These are phyloP conservation scores for Thamnophis elegans DNA, from an alignment of 2,797 vertebrate genomes.

Conservation along the genomic window DNA sequence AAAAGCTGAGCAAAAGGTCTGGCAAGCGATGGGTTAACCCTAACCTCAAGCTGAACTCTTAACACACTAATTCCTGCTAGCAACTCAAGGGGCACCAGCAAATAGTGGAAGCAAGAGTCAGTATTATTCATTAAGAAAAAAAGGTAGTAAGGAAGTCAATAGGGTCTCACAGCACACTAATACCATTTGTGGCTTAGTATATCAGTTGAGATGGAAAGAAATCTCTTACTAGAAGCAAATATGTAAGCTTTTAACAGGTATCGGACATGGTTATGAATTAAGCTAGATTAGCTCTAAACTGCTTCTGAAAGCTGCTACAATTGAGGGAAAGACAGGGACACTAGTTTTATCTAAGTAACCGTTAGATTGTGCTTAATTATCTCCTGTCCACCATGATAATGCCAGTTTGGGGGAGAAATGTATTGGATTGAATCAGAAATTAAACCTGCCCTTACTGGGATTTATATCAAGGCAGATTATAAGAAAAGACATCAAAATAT, in stretches of 20 bases:
- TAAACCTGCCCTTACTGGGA: not conserved
- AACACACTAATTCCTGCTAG: not conserved
- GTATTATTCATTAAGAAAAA: not conserved
- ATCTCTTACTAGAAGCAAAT: not conserved
- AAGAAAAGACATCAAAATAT: not conserved
- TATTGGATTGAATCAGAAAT: not conserved
- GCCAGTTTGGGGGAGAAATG: not conserved
- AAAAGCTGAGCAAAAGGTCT: not conserved
- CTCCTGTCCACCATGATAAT: not conserved
- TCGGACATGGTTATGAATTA: not conserved
- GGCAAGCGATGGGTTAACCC: too few species aligned
- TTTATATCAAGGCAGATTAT: not conserved
- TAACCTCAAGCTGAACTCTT: not conserved
- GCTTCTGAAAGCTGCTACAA: not conserved
- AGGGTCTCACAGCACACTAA: not conserved
- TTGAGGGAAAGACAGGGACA: not conserved
- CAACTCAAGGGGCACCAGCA: not conserved
- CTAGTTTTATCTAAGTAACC: not conserved
- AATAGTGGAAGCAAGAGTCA: not conserved
- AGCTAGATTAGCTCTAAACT: not conserved
- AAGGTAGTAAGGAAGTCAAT: not conserved
- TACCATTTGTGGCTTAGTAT: not conserved
- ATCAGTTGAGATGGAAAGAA: not conserved
- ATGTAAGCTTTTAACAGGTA: not conserved
- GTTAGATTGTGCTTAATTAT: not conserved